Base-by-base conservation (phyloP, 1,140 invertebrate species). In the Phortica variegata region DNA sequence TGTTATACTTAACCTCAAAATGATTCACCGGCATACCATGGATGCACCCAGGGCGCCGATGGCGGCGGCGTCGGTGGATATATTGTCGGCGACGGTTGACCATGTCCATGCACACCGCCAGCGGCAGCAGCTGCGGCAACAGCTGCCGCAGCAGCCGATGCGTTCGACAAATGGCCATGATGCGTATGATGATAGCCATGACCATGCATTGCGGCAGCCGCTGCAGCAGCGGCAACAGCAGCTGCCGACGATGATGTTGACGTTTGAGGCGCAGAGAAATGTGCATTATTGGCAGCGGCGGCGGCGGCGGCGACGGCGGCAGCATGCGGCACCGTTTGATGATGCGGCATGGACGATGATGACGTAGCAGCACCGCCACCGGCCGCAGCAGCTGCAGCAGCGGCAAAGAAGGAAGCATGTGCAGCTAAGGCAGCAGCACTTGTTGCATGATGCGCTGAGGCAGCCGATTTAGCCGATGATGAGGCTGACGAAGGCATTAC, bases 1-100 rank as follows among this genome's bases (percentile, higher is more conserved):
- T 34, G 13, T 34, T 4, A 9, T n/a, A 34, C 10, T 33, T 20
- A 12, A 6, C 18, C 37, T 72, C 45, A 75, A 47, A 75, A 75
- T 17, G 73, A 60, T 43, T 73, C 73, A 16, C 73, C 73, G 33
- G 70, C 57, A 56, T 72, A 75, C 73, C 73, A 75, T 7, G 73
- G 74, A 76, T 76, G 74, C 40, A 76, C 68, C 74, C 74, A 76
- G 1, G 74, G 73, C 5, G 73, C 63, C 32, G 73, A 76, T 18
- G 74, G 74, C 23, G 74, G 74, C 41, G 74, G 74, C 19, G 74
- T 76, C 10, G 74, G 74, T 36, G 74, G 74, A 58, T 75, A 76
- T 17, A 76, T 76, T 13, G 74, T 76, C 15, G 74, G 73, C 38
- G 74, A 76, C 2, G 74, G 74, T 52, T 76, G 54, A 0, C 74